Percentiles rank a stretch among this genome's conserved stretches.
phyloP scores from a whole-genome alignment of 2,113 vertebrate genomes.

The Porphyrio hochstetteri region DNA sequence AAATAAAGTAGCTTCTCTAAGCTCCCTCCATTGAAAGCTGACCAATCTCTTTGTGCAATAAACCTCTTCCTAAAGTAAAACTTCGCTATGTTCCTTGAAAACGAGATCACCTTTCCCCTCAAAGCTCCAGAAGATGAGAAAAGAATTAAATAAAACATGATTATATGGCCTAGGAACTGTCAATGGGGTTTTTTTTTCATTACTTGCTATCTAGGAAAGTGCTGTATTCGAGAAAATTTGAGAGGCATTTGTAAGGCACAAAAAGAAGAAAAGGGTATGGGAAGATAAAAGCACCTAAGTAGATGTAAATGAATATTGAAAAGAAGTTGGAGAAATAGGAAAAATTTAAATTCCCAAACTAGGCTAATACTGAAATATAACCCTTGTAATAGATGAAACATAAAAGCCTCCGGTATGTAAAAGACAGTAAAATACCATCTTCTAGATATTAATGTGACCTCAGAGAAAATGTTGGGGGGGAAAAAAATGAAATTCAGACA shows the following conservation, averaged over 20 bases:
- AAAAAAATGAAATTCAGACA: background rate
- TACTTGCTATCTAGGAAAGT: background rate
- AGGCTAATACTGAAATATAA: constrained; percentile 11
- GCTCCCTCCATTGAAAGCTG: background rate
- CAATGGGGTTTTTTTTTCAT: background rate
- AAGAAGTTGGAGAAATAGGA: constrained; percentile 17
- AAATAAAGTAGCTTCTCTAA: background rate
- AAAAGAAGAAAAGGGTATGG: background rate
- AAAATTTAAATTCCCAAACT: background rate
- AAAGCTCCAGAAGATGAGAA: background rate
- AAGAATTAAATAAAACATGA: constrained; percentile 11
- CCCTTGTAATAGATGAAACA: background rate
- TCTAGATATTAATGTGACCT: constrained; percentile 1
- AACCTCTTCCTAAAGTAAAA: background rate
- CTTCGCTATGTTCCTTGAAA: background rate
- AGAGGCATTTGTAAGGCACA: background rate
- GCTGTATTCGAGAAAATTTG: background rate
- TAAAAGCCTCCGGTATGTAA: background rate
- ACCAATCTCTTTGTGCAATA: background rate
- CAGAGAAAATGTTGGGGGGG: background rate
- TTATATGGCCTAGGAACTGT: background rate
- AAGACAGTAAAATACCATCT: constrained; percentile 12
- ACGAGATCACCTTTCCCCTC: background rate
- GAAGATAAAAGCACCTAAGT: background rate
- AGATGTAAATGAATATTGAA: background rate